These are phyloP conservation scores for Zaprionus vittiger DNA, from an alignment of 1,140 invertebrate species.

Conservation along the genomic window DNA sequence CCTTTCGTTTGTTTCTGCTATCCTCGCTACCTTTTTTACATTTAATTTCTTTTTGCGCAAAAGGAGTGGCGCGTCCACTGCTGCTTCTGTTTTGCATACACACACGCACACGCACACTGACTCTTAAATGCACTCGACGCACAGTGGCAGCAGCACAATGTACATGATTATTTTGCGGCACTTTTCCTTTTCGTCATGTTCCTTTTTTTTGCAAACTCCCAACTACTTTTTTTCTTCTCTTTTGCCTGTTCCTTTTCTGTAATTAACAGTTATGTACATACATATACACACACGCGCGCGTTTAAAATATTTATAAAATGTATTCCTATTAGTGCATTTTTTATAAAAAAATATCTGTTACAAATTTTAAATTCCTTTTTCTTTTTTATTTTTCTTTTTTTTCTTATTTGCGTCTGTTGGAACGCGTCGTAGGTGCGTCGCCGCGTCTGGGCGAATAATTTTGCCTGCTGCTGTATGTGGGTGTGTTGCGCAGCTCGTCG, in stretches of 20 bases:
- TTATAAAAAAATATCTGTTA: neutral
- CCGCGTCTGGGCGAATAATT: constrained; percentile 32
- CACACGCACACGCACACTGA: constrained; percentile 25
- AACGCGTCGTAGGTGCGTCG: constrained; percentile 36
- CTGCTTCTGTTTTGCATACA: constrained; percentile 55
- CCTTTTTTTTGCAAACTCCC: constrained; percentile 21
- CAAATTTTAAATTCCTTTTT: constrained; percentile 12
- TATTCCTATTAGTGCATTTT: constrained; percentile 7
- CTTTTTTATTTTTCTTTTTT: constrained; percentile 7
- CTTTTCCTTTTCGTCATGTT: constrained; percentile 44
- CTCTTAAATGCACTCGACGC: constrained; percentile 31
- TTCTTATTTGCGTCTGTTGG: constrained; percentile 28
- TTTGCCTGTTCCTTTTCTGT: constrained; percentile 32
- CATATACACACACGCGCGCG: neutral
- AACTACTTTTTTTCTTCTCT: constrained; percentile 2
- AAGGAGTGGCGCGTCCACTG: constrained; percentile 74
- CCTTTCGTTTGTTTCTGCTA: constrained; percentile 20
- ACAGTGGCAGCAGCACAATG: constrained; percentile 24
- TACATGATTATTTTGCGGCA: constrained; percentile 40
- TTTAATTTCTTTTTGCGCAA: constrained; percentile 65
- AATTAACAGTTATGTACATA: constrained; percentile 22
- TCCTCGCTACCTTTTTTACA: constrained; percentile 45
- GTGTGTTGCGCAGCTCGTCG: constrained; percentile 17
- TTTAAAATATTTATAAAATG: constrained; percentile 5
- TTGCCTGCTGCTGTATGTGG: constrained; percentile 13